phyloP scores from a whole-genome alignment of 2,797 vertebrate genomes.

The Squalus acanthias region DNA sequence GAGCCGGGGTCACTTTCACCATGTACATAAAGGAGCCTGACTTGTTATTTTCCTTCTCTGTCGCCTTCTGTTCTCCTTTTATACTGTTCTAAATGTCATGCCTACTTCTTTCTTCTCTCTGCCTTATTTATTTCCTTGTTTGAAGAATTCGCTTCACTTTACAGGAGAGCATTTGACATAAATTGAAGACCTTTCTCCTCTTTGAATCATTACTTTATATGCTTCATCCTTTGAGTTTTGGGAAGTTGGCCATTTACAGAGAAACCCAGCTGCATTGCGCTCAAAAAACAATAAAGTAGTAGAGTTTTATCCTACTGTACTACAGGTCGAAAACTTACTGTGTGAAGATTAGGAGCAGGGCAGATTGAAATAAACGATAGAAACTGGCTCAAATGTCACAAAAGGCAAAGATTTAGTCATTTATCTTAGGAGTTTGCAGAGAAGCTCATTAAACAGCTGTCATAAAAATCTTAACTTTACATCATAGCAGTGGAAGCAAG shows the following conservation, averaged over 20 bases:
- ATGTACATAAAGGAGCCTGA: neutral
- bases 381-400: neutral
- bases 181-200: neutral
- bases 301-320: neutral
- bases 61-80: neutral
- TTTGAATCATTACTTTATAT: neutral
- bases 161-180: neutral
- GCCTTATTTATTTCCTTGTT: neutral
- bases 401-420: neutral
- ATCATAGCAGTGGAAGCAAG: neutral
- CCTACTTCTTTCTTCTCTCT: neutral
- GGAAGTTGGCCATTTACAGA: neutral
- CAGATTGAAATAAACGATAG: neutral
- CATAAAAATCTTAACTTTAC: neutral
- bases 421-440: neutral
- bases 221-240: neutral
- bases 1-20: neutral
- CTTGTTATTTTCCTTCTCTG: neutral
- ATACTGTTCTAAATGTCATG: neutral
- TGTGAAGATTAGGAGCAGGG: neutral
- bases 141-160: neutral
- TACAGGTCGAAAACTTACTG: neutral
- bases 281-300: neutral
- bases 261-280: neutral
- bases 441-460: neutral